phyloP scores from a whole-genome alignment of 2,113 vertebrate genomes.

The Triplophysa dalaica region DNA sequence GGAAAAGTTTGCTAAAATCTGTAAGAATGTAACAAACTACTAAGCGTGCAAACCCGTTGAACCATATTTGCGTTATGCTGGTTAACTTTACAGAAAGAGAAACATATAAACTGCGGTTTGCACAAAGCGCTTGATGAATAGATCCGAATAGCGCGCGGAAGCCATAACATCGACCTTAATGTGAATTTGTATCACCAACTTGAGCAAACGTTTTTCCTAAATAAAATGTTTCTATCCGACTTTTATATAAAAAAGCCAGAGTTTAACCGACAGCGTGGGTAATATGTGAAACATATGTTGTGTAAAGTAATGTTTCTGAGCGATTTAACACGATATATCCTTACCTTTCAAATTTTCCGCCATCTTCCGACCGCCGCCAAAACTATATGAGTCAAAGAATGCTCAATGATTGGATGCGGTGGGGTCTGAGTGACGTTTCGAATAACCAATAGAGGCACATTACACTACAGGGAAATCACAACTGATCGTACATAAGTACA shows the following conservation, averaged over 20 bases:
- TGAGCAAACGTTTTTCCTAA: neutral
- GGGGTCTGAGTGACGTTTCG: slow-evolving; percentile 13
- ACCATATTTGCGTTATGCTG: neutral
- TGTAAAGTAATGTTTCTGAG: slow-evolving; percentile 23
- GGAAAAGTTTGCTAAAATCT: slow-evolving; percentile 12
- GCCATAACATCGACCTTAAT: slow-evolving; percentile 10
- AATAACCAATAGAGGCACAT: slow-evolving; percentile 42
- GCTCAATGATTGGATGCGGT: slow-evolving; percentile 46
- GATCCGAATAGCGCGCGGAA: neutral
- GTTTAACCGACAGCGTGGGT: neutral
- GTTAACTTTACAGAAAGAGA: neutral
- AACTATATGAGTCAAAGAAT: slow-evolving; percentile 36
- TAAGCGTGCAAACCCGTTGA: neutral
- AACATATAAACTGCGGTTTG: neutral
- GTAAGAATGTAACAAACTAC: neutral
- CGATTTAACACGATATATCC: slow-evolving; percentile 23
- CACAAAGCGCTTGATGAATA: neutral
- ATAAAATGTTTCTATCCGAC: neutral
- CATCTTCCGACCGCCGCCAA: slow-evolving; percentile 62
- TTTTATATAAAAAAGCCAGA: neutral
- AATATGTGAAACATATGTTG: neutral
- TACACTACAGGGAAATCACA: neutral
- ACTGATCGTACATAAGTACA: neutral
- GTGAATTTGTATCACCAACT: neutral
- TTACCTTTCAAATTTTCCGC: slow-evolving; percentile 64